A percentile compares a stretch with the other conserved stretches of the same genome.
Conservation (phyloP, 2,797 vertebrate species). For the Anolis apletophallus region DNA sequence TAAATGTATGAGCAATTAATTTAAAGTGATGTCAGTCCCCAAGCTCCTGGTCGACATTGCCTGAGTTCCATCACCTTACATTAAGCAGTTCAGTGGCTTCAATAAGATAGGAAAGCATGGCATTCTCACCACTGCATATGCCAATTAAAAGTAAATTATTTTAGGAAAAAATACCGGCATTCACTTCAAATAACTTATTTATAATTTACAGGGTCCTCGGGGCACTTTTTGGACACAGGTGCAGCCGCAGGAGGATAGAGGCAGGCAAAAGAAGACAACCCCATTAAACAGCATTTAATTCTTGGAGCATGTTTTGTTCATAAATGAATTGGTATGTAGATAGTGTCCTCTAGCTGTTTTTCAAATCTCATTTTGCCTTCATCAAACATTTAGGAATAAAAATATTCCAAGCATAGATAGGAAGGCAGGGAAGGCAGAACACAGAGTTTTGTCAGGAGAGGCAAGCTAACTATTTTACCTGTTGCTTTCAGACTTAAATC, state of each 20-base stretch:
- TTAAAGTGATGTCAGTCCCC: constrained; percentile 74
- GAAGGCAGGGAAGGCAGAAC: constrained; percentile 53
- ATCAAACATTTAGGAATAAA: constrained; percentile 67
- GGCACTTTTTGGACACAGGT: constrained; percentile 63
- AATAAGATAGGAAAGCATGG: constrained; percentile 38
- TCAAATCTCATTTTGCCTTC: constrained; percentile 67
- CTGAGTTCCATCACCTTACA: constrained; percentile 26
- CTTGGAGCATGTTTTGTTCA: constrained; percentile 78
- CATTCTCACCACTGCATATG: constrained; percentile 49
- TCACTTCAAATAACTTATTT: constrained; percentile 66
- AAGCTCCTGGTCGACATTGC: constrained; percentile 13
- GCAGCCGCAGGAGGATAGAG: constrained; percentile 48
- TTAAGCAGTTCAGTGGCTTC: constrained; percentile 62
- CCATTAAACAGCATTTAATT: constrained; percentile 74
- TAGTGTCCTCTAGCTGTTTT: constrained; percentile 80
- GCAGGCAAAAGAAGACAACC: constrained; percentile 68
- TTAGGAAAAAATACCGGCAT: constrained; percentile 40
- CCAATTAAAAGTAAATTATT: constrained; percentile 75
- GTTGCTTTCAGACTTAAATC: neutral
- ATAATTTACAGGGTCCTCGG: constrained; percentile 71
- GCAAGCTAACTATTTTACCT: constrained; percentile 45
- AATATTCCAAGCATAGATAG: constrained; percentile 67
- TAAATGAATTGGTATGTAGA: constrained; percentile 78
- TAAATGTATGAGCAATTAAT: constrained; percentile 75
- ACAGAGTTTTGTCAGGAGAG: constrained; percentile 15